phyloP scores from a whole-genome alignment of 37 sponge, comb jelly and placozoan species.

The Axinella damicornis region DNA sequence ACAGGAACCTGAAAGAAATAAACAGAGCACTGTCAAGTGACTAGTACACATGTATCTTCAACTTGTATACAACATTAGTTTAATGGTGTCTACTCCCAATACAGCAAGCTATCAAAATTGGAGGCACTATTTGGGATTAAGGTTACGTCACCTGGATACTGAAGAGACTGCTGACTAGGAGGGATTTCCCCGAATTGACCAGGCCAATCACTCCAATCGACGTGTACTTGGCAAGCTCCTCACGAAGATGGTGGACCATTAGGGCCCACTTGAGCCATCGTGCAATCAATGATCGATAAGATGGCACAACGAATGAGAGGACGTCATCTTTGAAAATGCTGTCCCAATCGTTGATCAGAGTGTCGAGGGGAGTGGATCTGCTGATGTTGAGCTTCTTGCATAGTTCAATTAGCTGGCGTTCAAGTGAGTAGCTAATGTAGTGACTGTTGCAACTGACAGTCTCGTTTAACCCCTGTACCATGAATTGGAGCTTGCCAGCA shows the following conservation, averaged over 20 bases:
- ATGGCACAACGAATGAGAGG: constrained; percentile 26
- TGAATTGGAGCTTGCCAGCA: constrained; percentile 65
- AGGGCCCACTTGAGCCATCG: constrained; percentile 77
- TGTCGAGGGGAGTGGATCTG: constrained; percentile 4
- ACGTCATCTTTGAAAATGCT: constrained; percentile 48
- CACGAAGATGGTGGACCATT: constrained; percentile 48
- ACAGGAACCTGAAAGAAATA: constrained; percentile 62
- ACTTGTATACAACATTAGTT: no score
- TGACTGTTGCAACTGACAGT: constrained; percentile 61
- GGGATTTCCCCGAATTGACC: no score
- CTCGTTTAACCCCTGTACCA: constrained; percentile 53
- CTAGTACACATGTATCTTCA: no score
- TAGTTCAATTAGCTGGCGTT: constrained; percentile 64
- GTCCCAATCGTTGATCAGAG: constrained; percentile 43
- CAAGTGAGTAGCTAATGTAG: constrained; percentile 73
- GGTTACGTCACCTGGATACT: no score
- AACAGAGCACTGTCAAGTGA: no score
- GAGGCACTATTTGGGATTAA: no score
- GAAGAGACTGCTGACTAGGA: no score
- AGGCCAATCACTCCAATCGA: no score
- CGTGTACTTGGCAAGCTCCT: no score
- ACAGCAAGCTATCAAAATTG: no score
- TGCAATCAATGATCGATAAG: constrained; percentile 59
- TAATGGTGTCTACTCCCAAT: no score
- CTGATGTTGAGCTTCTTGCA: constrained; percentile 37